Percentiles rank a stretch among this genome's conserved stretches.
Evolutionary conservation across 2,888 invertebrate genomes (phyloP).

Genomic region (Tenthredo amoena): DNA sequence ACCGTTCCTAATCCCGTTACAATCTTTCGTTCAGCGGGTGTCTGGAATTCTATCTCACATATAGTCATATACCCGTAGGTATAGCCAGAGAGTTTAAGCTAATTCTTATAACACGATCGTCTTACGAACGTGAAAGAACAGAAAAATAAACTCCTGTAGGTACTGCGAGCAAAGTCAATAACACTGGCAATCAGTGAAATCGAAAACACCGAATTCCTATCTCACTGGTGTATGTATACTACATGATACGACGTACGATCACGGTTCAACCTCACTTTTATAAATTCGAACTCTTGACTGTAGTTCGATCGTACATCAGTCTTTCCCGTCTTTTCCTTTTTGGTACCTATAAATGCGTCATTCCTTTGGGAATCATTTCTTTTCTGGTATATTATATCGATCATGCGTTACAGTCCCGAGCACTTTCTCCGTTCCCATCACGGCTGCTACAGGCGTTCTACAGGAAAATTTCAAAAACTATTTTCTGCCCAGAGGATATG

Average conservation of each 20-base stretch:
- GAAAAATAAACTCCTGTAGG: not conserved
- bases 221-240: not conserved
- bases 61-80: not conserved
- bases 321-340: not conserved
- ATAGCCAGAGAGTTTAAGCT: not conserved
- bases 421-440: not conserved
- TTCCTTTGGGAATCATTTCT: not conserved
- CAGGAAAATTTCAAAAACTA: not conserved
- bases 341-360: not conserved
- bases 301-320: not conserved
- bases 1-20: conserved; percentile 48
- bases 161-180: not conserved
- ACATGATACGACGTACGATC: not conserved
- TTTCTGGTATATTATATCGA: not conserved
- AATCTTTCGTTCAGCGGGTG: conserved; percentile 41
- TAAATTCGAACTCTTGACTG: not conserved
- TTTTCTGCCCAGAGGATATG: not conserved
- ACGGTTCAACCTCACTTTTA: not conserved
- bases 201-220: conserved; percentile 2
- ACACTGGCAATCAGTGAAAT: not conserved
- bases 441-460: not conserved
- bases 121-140: not conserved
- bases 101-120: not conserved
- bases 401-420: not conserved
- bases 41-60: conserved; percentile 20